Percentiles rank a stretch among this genome's conserved stretches.
These are phyloP conservation scores for Ictalurus furcatus DNA, from an alignment of 2,113 vertebrate species.

Conservation along the genomic window DNA sequence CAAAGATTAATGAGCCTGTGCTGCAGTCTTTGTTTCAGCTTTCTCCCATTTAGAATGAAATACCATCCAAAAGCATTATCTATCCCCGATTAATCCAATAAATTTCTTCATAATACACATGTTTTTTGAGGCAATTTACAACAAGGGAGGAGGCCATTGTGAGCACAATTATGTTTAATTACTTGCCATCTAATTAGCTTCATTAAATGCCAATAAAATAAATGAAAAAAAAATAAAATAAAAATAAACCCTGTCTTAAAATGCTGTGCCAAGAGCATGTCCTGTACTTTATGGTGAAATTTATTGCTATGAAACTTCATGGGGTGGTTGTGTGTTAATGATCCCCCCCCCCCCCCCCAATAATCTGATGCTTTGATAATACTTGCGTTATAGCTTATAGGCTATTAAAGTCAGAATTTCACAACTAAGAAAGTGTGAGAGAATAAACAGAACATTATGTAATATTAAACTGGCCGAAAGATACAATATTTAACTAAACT, in stretches of 20 bases:
- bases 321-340: conserved; percentile 65
- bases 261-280: conserved; percentile 83
- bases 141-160: conserved; percentile 83
- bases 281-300: conserved; percentile 87
- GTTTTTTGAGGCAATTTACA: conserved; percentile 95
- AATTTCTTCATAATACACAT: conserved; percentile 92
- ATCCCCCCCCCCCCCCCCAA: conserved; percentile 1
- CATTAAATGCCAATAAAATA: conserved; percentile 99
- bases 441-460: not conserved
- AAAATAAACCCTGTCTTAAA: conserved; percentile 80
- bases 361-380: conserved; percentile 72
- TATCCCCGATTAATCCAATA: conserved; percentile 97
- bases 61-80: conserved; percentile 99
- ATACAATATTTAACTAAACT: not conserved
- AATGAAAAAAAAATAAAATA: conserved; percentile 76
- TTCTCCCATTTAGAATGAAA: conserved; percentile 97
- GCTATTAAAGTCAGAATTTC: not conserved
- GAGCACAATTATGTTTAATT: conserved; percentile 99
- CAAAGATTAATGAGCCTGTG: conserved; percentile 99
- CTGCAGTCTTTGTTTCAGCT: conserved; percentile 97
- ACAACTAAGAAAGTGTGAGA: not conserved
- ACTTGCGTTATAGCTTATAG: conserved; percentile 39
- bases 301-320: conserved; percentile 89
- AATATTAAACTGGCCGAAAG: not conserved
- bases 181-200: conserved; percentile 99